Conservation (phyloP, 2,797 vertebrate genomes). For the Eidolon dupreanum region DNA sequence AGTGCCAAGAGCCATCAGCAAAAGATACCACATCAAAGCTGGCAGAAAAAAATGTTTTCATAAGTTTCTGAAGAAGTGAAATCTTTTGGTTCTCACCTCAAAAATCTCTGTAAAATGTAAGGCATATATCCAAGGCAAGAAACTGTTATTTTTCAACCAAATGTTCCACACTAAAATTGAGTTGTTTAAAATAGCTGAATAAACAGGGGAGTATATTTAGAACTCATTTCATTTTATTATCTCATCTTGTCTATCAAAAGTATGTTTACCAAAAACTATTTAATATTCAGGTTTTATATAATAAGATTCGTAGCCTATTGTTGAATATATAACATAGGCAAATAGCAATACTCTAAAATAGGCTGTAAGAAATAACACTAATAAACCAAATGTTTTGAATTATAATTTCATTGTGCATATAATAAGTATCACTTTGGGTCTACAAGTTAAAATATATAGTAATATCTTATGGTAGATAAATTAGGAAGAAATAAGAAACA, state of each 20-base stretch:
- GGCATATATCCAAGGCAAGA: conserved; percentile 61
- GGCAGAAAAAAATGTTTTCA: not conserved
- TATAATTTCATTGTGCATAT: conserved; percentile 37
- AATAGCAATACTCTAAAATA: not conserved
- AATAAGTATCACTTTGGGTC: conserved; percentile 27
- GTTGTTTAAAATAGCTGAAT: conserved; percentile 72
- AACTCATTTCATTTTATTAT: conserved; percentile 83
- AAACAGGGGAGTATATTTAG: conserved; percentile 67
- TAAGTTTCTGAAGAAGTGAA: conserved; percentile 44
- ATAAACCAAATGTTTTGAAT: conserved; percentile 49
- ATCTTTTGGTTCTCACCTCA: conserved; percentile 72
- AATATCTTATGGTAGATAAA: conserved; percentile 60
- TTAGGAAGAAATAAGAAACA: conserved; percentile 58
- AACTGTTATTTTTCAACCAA: conserved; percentile 73
- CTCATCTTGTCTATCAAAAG: conserved; percentile 55
- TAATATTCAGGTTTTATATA: conserved; percentile 52
- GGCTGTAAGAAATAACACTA: not conserved
- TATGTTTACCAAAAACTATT: conserved; percentile 46
- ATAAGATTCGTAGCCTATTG: not conserved
- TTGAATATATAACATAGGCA: not conserved
- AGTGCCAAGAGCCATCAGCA: not conserved
- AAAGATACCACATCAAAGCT: not conserved
- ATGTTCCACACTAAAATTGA: conserved; percentile 80
- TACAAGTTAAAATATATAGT: conserved; percentile 57
- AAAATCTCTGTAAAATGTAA: conserved; percentile 62